Percentiles rank a stretch among this genome's conserved stretches.
Conservation (phyloP, 2,888 invertebrate genomes). For the Chamaedrilus cognettii region DNA sequence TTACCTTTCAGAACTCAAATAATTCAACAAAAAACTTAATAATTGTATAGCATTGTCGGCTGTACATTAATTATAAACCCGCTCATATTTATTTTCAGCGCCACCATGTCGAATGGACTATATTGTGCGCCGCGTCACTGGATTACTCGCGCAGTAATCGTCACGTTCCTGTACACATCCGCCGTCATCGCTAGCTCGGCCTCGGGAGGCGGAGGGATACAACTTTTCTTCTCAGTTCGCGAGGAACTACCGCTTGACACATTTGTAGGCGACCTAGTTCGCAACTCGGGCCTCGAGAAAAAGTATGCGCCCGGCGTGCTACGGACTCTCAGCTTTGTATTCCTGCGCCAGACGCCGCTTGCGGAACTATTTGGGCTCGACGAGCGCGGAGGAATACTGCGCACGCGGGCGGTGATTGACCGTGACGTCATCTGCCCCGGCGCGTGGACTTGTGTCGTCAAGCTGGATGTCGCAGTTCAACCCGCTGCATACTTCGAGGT, state of each 20-base stretch:
- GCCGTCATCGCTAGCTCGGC: neutral
- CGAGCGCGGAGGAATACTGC: slow-evolving; percentile 17
- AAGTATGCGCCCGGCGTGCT: slow-evolving; percentile 5
- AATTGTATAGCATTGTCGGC: neutral
- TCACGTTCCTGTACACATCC: too few relatives aligned
- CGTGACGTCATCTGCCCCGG: slow-evolving; percentile 28
- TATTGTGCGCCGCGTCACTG: too few relatives aligned
- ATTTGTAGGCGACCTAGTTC: slow-evolving; percentile 21
- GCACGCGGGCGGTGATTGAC: slow-evolving; percentile 23
- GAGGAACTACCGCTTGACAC: slow-evolving; percentile 29
- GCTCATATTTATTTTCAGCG: too few relatives aligned
- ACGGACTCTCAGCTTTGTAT: slow-evolving; percentile 12
- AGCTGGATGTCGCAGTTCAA: slow-evolving; percentile 20
- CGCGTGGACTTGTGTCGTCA: slow-evolving; percentile 15
- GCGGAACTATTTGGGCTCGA: slow-evolving; percentile 27
- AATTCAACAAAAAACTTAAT: too few relatives aligned
- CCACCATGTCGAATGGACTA: too few relatives aligned
- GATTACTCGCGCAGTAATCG: too few relatives aligned
- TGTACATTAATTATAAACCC: neutral
- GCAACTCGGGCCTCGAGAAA: slow-evolving; percentile 16
- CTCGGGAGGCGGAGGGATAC: slow-evolving; percentile 1
- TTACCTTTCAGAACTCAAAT: too few relatives aligned
- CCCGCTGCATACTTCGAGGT: slow-evolving; percentile 21
- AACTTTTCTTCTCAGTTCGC: slow-evolving; percentile 6
- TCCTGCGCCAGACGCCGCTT: slow-evolving; percentile 15